Percentiles rank a stretch among this genome's conserved stretches.
phyloP scores from a whole-genome alignment of 1,140 invertebrate species.

The Caenorhabditis brenneri region DNA sequence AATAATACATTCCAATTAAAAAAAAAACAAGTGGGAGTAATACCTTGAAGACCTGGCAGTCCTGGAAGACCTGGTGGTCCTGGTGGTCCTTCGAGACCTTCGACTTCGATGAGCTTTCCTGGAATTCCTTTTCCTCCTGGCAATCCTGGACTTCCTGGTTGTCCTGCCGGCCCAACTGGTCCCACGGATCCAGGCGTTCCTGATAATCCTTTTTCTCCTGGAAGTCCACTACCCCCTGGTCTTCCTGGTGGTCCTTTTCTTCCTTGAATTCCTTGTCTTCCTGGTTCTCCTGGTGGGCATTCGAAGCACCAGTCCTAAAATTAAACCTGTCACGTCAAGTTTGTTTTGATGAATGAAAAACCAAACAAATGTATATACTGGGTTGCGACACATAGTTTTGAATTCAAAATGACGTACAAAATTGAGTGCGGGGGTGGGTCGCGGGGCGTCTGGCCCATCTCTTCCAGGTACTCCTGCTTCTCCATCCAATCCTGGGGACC shows the following conservation, averaged over 20 bases:
- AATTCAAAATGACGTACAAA: neutral
- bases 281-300: neutral
- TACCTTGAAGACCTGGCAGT: slow-evolving; percentile 20
- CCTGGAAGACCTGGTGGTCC: slow-evolving; percentile 6
- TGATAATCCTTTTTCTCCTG: neutral
- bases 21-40: neutral
- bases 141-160: neutral
- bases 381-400: neutral
- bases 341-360: neutral
- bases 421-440: neutral
- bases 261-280: neutral
- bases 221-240: neutral
- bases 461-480: slow-evolving; percentile 2
- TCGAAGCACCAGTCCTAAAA: slow-evolving; percentile 13
- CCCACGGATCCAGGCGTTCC: neutral
- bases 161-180: neutral
- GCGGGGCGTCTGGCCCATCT: neutral
- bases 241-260: slow-evolving; percentile 9
- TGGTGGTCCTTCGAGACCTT: slow-evolving; percentile 1
- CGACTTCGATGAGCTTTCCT: neutral
- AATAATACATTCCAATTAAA: neutral
- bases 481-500: neutral
- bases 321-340: neutral
- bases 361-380: neutral
- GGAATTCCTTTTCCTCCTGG: slow-evolving; percentile 14